phyloP scores from a whole-genome alignment of 2,888 invertebrate species.

The Poecilus cupreus region DNA sequence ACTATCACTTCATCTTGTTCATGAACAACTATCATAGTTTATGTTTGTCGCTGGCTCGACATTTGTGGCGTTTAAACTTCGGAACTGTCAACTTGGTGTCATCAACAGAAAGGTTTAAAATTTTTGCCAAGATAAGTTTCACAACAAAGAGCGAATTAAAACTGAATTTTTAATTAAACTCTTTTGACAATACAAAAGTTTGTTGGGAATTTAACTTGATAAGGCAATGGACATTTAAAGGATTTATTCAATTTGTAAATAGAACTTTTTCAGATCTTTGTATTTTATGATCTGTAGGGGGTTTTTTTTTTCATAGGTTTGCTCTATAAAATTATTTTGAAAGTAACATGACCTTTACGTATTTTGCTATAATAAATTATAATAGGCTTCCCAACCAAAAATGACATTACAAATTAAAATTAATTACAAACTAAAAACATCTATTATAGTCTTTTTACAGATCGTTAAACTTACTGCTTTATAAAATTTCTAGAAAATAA shows the following conservation, averaged over 20 bases:
- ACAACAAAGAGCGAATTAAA: not conserved
- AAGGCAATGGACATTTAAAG: too few species aligned
- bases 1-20: not conserved
- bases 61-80: not conserved
- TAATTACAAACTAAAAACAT: not conserved
- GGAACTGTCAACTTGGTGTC: conserved; percentile 6
- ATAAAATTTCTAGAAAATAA: not conserved
- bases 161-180: conserved; percentile 15
- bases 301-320: too few species aligned
- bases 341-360: too few species aligned
- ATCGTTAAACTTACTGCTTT: not conserved
- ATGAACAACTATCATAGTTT: not conserved
- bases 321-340: too few species aligned
- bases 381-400: too few species aligned
- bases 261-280: too few species aligned
- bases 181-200: not conserved
- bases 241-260: too few species aligned
- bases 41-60: not conserved
- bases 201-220: too few species aligned
- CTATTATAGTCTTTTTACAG: not conserved
- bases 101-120: not conserved
- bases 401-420: not conserved
- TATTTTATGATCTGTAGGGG: too few species aligned
- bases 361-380: too few species aligned
- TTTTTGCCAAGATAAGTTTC: conserved; percentile 3